Evolutionary conservation across 1,140 invertebrate species (phyloP), one percentile per base, ranked within the genome.

Genomic region (Lucilia cuprina): DNA sequence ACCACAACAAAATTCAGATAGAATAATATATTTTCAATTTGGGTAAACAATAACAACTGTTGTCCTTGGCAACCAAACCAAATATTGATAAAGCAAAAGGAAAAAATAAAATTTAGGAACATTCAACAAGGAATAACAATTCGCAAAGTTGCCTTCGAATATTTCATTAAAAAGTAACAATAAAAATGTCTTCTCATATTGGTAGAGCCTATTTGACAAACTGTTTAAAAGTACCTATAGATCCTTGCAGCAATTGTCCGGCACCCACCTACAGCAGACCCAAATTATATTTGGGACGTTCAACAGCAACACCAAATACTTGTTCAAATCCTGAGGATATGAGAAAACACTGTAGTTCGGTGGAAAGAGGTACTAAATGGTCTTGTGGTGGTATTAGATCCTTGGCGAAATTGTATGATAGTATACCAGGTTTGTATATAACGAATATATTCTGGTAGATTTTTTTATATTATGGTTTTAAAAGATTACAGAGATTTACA

Each of bases 161-260:
- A 55, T 55, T 55, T 19, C n/a, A 2, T n/a, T 7, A 21, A 21
- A 74, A 70, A 82, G 30, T 4, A 60, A 30, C 1, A 0, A 55
- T 55, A 10, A 82, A 82, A 47, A 86, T 86, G 85, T 19, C 80
- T 49, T 50, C 84, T 14, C 85, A 84, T 47, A 83, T 34, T 5
- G 70, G 83, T 60, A 65, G 74, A 55, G 25, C 85, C 25, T 89
- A 85, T 86, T 85, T 90, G 17, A 88, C 90, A 85, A 87, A 89
- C 60, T 90, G 89, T 49, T 80, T 90, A 5, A 90, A 90, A 85
- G 88, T 89, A 78, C 89, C 89, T 41, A 88, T 90, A 13, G 89
- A 90, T 88, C 89, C 89, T 2, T 90, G 89, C 82, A 90, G 89
- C 85, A 90, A 90, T 85, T 90, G 89, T 85, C 89, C 89, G 83